Percentiles rank a stretch among this genome's conserved stretches.
These are phyloP conservation scores for Lepidurus arcticus DNA, from an alignment of 1,140 invertebrate species.

Conservation along the genomic window DNA sequence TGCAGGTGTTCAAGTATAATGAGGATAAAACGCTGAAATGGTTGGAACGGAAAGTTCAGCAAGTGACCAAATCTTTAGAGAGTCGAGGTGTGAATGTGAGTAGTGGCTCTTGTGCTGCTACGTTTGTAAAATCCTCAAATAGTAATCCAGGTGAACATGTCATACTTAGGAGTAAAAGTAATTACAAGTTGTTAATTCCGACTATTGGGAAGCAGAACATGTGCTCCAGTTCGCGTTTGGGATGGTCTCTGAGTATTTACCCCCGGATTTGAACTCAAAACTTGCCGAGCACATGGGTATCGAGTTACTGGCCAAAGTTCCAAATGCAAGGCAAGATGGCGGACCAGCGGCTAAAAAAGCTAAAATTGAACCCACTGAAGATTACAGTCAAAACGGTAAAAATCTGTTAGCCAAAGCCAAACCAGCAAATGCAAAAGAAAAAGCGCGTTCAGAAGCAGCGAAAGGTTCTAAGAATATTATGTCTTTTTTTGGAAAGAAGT, in stretches of 20 bases:
- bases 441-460: conserved; percentile 5
- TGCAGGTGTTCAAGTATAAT: not conserved
- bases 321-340: not conserved
- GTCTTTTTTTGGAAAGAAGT: conserved; percentile 4
- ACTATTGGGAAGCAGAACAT: not conserved
- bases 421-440: not conserved
- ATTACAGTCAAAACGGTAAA: not conserved
- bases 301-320: not conserved
- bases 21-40: not conserved
- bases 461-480: conserved; percentile 11
- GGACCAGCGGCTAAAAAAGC: not conserved
- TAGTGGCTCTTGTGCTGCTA: not conserved
- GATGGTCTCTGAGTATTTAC: not conserved
- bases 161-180: not conserved
- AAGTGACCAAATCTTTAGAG: not conserved
- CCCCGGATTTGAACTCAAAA: not conserved
- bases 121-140: not conserved
- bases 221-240: not conserved
- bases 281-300: conserved; percentile 4
- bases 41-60: not conserved
- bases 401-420: not conserved
- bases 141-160: not conserved
- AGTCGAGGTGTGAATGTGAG: not conserved
- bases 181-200: too few species aligned
- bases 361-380: not conserved